Evolutionary conservation across 2,797 vertebrate species (phyloP).

Genomic region (Leucoraja ocellata): DNA sequence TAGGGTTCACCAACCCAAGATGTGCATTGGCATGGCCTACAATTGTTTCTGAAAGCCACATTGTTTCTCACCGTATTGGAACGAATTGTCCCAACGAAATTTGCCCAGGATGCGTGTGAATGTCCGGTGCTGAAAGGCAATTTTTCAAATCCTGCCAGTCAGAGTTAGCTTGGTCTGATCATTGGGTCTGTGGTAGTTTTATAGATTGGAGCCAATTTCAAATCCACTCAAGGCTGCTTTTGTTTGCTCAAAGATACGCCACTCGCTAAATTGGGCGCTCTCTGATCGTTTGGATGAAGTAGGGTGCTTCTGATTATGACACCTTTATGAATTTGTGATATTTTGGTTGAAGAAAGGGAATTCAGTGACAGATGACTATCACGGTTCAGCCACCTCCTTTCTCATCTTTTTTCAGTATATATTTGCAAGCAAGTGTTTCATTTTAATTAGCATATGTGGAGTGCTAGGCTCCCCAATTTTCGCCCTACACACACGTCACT

Average conservation of each 20-base stretch:
- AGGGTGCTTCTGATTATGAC: neutral
- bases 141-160: neutral
- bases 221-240: neutral
- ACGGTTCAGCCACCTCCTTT: neutral
- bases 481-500: neutral
- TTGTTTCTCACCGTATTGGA: neutral
- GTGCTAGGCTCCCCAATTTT: neutral
- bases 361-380: neutral
- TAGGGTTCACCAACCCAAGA: neutral
- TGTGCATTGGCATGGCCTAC: neutral
- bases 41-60: neutral
- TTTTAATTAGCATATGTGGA: constrained; percentile 15
- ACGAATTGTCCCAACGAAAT: neutral
- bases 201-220: neutral
- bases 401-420: neutral
- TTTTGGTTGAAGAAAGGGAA: neutral
- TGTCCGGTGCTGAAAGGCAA: neutral
- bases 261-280: neutral
- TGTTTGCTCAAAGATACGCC: neutral
- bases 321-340: neutral
- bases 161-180: neutral
- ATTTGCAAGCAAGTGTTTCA: neutral
- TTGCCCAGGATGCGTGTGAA: neutral
- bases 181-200: neutral
- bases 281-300: neutral